Base-by-base conservation (phyloP, 2,113 vertebrate genomes). In the Salvelinus sp. region DNA sequence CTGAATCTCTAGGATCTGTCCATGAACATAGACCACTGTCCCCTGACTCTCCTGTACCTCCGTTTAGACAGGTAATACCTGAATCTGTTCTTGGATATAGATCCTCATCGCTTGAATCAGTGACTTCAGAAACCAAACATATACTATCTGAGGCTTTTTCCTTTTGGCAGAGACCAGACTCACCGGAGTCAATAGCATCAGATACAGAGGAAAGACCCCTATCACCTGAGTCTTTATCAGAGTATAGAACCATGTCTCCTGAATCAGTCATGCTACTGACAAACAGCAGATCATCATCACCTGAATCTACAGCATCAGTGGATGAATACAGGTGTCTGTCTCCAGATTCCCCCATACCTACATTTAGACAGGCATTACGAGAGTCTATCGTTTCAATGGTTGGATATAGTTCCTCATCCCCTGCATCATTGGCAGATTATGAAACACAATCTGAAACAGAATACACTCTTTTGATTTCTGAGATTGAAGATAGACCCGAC, bases 321-420 rank as follows among this genome's bases (percentile, higher is more conserved):
- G 76, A 86, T 78, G 80, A 88, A 54, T 57, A 78, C 33, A 82
- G 58, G 73, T 23, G 30, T 22, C 54, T 88, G 44, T 87, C 82
- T 28, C 81, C 83, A 69, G 87, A 87, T 25, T 87, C 78, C 0
- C 79, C 83, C 12, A 71, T 87, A 70, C 78, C 87, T 72, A 50
- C 66, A 13, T 88, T 86, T 77, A 18, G 48, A 27, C 80, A 81
- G 62, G 75, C 80, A 67, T 14, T 79, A 63, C 7, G 30, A 50
- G 67, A 83, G 23, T 69, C 63, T 58, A 57, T 10, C 22, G 18
- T 38, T 78, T 9, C 25, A 28, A 68, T 57, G 50, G 25, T n/a
- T 18, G 27, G 30, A 7, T 4, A 44, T 74, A 23, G 71, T 18
- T 60, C 9, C 65, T 81, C n/a, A 1, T 88, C 83, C 6, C 67